Base-by-base conservation (phyloP, 2,888 invertebrate species). In the Rhabditoides inermis region DNA sequence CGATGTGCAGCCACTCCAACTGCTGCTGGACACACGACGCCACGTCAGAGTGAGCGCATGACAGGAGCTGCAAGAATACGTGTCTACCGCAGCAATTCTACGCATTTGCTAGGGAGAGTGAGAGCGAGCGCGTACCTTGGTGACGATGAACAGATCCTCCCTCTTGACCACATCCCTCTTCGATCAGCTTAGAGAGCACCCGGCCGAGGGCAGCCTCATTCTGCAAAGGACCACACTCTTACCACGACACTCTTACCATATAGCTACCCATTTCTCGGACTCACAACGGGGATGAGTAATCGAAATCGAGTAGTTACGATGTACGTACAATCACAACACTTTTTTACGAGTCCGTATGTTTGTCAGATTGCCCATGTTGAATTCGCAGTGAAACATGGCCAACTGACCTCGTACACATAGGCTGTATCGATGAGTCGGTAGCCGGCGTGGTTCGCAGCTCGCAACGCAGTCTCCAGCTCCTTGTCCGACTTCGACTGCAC, bases 371-470 rank as follows among this genome's bases (percentile, higher is more conserved):
- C 12, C 39, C 40, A 35, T 23, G n/a, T n/a, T n/a, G n/a, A n/a
- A n/a, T n/a, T n/a, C n/a, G n/a, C n/a, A n/a, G n/a, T n/a, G n/a
- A n/a, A n/a, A n/a, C n/a, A n/a, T n/a, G n/a, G n/a, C n/a, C n/a
- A n/a, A n/a, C n/a, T n/a, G n/a, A n/a, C n/a, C n/a, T n/a, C n/a
- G n/a, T n/a, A n/a, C n/a, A n/a, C 23, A 2, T 83, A 81, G 10
- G 88, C 87, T 28, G 87, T 87, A 78, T 88, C 88, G 47, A 76
- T 70, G 28, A 68, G 63, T 20, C 76, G 56, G 51, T 76, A 76
- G 18, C 76, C 76, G 22, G 56, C 54, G 47, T 76, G 73, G 6
- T 76, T 45, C 12, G 75, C 75, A 15, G 63, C 55, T 41, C 65
- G 51, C 20, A 70, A 52, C n/a, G 68, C 64, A n/a, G 56, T 53